Conservation (phyloP, 2,113 vertebrate species). For the Urocynchramus pylzowi region DNA sequence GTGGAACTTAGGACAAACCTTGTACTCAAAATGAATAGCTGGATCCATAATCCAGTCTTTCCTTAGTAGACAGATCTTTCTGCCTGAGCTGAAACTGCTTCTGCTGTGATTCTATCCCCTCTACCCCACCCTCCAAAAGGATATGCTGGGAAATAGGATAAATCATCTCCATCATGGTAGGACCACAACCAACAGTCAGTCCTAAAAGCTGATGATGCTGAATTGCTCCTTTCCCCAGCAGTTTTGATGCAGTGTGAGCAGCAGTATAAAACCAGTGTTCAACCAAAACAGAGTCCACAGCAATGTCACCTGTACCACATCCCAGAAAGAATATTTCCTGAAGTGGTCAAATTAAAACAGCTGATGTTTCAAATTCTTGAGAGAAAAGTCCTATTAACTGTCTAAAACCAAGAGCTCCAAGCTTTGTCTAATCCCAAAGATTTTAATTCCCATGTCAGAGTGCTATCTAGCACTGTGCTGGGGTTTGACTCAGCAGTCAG, state of each 20-base stretch:
- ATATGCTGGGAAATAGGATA: background rate
- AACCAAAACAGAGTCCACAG: background rate
- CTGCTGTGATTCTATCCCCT: background rate
- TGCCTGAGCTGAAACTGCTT: rapidly evolving
- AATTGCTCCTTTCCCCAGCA: background rate
- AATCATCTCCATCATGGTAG: background rate
- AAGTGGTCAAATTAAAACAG: background rate
- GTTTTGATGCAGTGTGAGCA: background rate
- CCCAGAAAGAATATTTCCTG: background rate
- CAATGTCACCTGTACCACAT: rapidly evolving
- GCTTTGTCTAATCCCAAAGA: background rate
- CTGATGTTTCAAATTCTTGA: background rate
- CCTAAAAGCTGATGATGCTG: background rate
- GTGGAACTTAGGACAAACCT: background rate
- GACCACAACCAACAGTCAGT: rapidly evolving
- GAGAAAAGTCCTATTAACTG: background rate
- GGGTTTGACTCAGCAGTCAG: background rate
- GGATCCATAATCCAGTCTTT: background rate
- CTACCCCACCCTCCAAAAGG: background rate
- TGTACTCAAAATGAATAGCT: background rate
- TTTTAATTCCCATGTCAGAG: background rate
- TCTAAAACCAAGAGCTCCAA: background rate
- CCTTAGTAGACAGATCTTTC: rapidly evolving
- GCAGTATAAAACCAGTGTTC: background rate
- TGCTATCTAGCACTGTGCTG: background rate